These are phyloP conservation scores for Erebia aethiops DNA, from an alignment of 2,888 invertebrate species.

Conservation along the genomic window DNA sequence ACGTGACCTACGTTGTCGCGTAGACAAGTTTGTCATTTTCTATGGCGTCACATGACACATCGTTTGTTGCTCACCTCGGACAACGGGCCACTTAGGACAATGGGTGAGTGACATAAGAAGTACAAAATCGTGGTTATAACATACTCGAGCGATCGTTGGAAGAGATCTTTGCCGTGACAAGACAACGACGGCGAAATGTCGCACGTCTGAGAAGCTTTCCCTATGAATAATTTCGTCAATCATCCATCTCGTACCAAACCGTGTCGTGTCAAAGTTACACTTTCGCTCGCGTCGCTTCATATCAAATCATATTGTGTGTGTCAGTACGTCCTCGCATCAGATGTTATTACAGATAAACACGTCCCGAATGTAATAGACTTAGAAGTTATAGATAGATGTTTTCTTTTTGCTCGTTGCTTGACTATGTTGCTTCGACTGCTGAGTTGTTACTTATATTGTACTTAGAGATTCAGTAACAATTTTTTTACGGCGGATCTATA, in stretches of 20 bases:
- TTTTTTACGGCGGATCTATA: too few relatives aligned
- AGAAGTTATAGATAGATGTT: background rate
- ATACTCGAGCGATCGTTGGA: too few relatives aligned
- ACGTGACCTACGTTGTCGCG: too few relatives aligned
- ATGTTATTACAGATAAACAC: constrained; percentile 23
- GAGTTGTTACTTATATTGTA: background rate
- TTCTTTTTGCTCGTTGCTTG: background rate
- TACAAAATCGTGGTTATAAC: too few relatives aligned
- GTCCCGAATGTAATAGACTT: constrained; percentile 1
- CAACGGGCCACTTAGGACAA: too few relatives aligned
- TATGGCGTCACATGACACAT: too few relatives aligned
- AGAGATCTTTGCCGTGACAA: too few relatives aligned
- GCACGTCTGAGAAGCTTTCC: constrained; percentile 18
- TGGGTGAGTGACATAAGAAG: too few relatives aligned
- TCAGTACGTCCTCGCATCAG: constrained; percentile 10
- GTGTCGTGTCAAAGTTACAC: constrained; percentile 33
- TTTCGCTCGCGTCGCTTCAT: constrained; percentile 33
- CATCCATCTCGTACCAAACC: constrained; percentile 28
- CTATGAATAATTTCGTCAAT: constrained; percentile 36
- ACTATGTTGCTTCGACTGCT: background rate
- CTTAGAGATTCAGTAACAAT: too few relatives aligned
- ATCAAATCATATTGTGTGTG: constrained; percentile 22
- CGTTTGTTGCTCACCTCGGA: too few relatives aligned
- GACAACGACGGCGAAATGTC: background rate
- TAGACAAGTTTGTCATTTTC: too few relatives aligned